phyloP scores from a whole-genome alignment of 2,113 vertebrate genomes.

The Charina bottae region DNA sequence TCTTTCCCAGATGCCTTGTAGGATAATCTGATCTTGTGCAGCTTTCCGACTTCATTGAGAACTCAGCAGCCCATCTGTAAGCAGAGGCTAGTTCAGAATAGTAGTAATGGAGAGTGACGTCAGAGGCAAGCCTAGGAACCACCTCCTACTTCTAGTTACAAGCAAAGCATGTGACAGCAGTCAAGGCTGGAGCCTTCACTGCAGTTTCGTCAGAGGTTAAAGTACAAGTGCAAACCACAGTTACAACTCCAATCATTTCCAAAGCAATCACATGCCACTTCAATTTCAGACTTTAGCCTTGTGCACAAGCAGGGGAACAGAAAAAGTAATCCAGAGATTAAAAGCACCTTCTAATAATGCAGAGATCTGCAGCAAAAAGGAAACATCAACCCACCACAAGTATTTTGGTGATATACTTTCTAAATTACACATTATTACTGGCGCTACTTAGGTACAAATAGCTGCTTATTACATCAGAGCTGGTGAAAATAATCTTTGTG shows the following conservation, averaged over 20 bases:
- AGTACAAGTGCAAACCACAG: constrained; percentile 65
- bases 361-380: constrained; percentile 8
- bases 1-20: constrained; percentile 48
- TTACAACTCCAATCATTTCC: constrained; percentile 59
- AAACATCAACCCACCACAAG: neutral
- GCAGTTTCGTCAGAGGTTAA: constrained; percentile 79
- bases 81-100: constrained; percentile 56
- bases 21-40: constrained; percentile 24
- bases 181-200: constrained; percentile 68
- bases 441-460: neutral
- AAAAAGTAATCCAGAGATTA: constrained; percentile 50
- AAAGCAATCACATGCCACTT: constrained; percentile 54
- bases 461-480: constrained; percentile 1
- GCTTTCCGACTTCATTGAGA: constrained; percentile 57
- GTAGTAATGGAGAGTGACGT: constrained; percentile 70
- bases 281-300: constrained; percentile 31
- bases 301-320: neutral
- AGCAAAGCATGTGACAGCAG: constrained; percentile 70
- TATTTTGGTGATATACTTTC: neutral
- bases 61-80: constrained; percentile 62
- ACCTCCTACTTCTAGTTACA: constrained; percentile 64
- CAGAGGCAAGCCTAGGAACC: constrained; percentile 48
- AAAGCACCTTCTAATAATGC: constrained; percentile 19
- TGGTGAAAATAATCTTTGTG: neutral
- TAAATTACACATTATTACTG: neutral